A percentile compares a stretch with the other conserved stretches of the same genome.
Evolutionary conservation across 2,113 vertebrate species (phyloP).

Genomic region (Probosciger aterrimus): DNA sequence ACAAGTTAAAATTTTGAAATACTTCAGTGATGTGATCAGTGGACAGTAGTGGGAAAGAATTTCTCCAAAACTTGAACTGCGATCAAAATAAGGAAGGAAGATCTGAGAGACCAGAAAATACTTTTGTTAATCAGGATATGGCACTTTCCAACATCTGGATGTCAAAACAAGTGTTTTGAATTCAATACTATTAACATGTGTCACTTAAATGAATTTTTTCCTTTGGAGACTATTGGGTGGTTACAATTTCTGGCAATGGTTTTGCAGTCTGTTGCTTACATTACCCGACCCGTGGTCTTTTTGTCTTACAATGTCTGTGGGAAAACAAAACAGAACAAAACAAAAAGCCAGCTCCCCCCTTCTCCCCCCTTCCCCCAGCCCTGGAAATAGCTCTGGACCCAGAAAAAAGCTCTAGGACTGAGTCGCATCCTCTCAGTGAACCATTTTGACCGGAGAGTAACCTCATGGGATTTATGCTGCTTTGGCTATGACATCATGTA

Average conservation of each 20-base stretch:
- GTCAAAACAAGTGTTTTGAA: constrained; percentile 67
- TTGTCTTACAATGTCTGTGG: constrained; percentile 66
- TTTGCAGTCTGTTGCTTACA: constrained; percentile 65
- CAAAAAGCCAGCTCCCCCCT: background rate
- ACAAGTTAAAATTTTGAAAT: constrained; percentile 69
- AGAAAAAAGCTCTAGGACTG: constrained; percentile 11
- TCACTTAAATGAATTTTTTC: constrained; percentile 69
- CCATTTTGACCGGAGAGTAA: constrained; percentile 1
- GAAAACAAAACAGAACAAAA: constrained; percentile 58
- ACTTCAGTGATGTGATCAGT: constrained; percentile 76
- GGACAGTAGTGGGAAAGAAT: constrained; percentile 78
- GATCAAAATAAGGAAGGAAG: constrained; percentile 71
- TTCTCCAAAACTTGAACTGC: constrained; percentile 63
- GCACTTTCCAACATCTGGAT: constrained; percentile 68
- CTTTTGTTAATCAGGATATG: constrained; percentile 60
- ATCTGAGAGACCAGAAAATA: constrained; percentile 61
- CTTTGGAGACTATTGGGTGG: constrained; percentile 40
- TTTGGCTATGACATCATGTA: constrained; percentile 30
- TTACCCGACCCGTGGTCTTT: constrained; percentile 69
- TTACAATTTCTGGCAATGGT: constrained; percentile 61
- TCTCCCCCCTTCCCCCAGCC: background rate
- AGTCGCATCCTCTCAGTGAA: constrained; percentile 39
- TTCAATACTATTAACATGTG: constrained; percentile 62
- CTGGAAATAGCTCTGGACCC: constrained; percentile 55
- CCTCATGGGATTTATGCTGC: constrained; percentile 8